These are phyloP conservation scores for Sebastes miniatus DNA, from an alignment of 2,797 vertebrate genomes.

Conservation along the genomic window DNA sequence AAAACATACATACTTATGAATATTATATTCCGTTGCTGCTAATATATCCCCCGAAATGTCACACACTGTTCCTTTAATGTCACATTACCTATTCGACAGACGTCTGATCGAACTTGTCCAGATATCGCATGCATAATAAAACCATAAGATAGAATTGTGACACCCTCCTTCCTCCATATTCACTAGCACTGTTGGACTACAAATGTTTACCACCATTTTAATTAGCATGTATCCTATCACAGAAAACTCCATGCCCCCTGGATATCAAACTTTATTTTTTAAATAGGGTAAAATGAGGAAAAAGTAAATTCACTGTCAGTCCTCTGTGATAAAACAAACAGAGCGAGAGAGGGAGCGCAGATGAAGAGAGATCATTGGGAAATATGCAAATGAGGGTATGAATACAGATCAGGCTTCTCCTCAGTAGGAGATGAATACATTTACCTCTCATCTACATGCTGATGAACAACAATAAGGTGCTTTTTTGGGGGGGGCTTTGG, in stretches of 20 bases:
- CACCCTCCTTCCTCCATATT: not conserved
- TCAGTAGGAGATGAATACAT: conserved; percentile 72
- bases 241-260: conserved; percentile 14
- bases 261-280: conserved; percentile 48
- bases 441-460: conserved; percentile 75
- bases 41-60: no score
- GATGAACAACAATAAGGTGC: conserved; percentile 61
- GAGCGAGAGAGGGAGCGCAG: not conserved
- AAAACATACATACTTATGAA: no score
- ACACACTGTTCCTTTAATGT: not conserved
- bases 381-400: conserved; percentile 76
- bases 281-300: conserved; percentile 15
- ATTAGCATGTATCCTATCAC: conserved; percentile 44
- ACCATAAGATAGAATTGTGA: not conserved
- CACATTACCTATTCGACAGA: conserved; percentile 21
- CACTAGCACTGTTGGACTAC: not conserved
- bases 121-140: conserved; percentile 1
- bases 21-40: fast-evolving
- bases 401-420: conserved; percentile 71
- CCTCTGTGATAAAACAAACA: conserved; percentile 48
- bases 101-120: conserved; percentile 1
- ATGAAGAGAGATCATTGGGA: conserved; percentile 69
- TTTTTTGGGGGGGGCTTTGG: conserved; percentile 13
- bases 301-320: conserved; percentile 35
- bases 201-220: conserved; percentile 28